These are phyloP conservation scores for Plutomurus gul DNA, from an alignment of 1,140 invertebrate species.

Conservation along the genomic window DNA sequence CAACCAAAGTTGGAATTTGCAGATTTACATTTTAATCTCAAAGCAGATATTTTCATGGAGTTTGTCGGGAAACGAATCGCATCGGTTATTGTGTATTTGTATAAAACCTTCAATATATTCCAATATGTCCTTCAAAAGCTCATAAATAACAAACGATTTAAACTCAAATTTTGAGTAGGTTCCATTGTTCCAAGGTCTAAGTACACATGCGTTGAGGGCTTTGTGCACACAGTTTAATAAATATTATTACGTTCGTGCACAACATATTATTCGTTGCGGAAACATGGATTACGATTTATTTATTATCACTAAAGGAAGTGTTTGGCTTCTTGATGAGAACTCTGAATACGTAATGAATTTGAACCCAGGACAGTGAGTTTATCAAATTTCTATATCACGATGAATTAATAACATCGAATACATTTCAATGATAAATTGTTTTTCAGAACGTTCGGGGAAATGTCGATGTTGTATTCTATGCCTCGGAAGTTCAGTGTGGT, in stretches of 20 bases:
- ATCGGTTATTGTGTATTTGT: too few species aligned
- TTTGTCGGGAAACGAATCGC: conserved; percentile 30
- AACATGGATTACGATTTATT: conserved; percentile 42
- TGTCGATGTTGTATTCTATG: not conserved
- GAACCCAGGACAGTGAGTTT: conserved; percentile 35
- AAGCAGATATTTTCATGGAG: conserved; percentile 44
- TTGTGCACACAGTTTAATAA: conserved; percentile 19
- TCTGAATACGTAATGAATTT: conserved; percentile 28
- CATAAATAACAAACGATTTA: not conserved
- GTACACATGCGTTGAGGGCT: not conserved
- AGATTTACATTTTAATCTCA: conserved; percentile 37
- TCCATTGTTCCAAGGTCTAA: conserved; percentile 14
- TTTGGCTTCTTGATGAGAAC: conserved; percentile 33
- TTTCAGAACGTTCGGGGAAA: not conserved
- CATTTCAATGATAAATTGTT: too few species aligned
- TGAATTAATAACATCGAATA: too few species aligned
- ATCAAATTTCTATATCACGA: too few species aligned
- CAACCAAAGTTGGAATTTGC: conserved; percentile 34
- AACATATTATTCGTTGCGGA: conserved; percentile 35
- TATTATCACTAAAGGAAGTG: conserved; percentile 32
- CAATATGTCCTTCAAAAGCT: not conserved
- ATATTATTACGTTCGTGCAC: conserved; percentile 21
- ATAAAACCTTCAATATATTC: not conserved
- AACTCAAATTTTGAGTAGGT: not conserved
- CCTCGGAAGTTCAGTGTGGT: not conserved